Base-by-base conservation (phyloP, 2,888 invertebrate genomes). In the Drosophila subsilvestris region DNA sequence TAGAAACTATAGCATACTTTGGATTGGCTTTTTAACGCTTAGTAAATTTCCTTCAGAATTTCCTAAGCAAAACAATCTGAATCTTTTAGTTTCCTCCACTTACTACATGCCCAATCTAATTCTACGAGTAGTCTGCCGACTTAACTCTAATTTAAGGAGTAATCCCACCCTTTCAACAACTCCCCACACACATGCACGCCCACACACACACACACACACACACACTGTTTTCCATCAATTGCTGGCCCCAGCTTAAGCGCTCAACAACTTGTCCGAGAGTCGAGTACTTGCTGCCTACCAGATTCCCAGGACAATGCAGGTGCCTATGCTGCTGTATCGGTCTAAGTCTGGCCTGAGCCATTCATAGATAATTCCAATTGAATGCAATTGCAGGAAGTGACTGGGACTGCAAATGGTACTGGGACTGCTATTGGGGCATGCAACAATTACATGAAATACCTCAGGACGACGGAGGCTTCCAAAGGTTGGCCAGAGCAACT, bases 321-420 rank as follows among this genome's bases (percentile, higher is more conserved):
- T 45, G 32, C 42, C 47, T 6, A 9, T 32, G 51, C 45, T 43
- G 44, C n/a, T 49, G 14, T 45, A 63, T 63, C 32, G 37, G 50
- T 17, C 63, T 29, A 42, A 17, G n/a, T 2, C 50, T 18, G 56
- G 47, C 37, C 45, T 37, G 22, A 32, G 17, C 67, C 49, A 67
- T 66, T 66, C 67, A 67, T 55, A 56, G 66, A 67, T 66, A 66
- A 67, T 66, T 66, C 66, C 66, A 66, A 66, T 66, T 66, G 66
- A 67, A 66, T 66, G 67, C 66, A 66, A 67, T 63, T 22, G 63
- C 32, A 63, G 49, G 49, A 37, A 32, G 25, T 43, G 55, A n/a
- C 10, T 29, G 63, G 17, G 44, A 14, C 20, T 14, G 53, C 37
- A 37, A 37, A 37, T 37, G 53, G 53, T 9, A 14, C 8, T 53